A percentile compares a stretch with the other conserved stretches of the same genome.
phyloP scores from a whole-genome alignment of 2,113 vertebrate species.

The Myxocyprinus asiaticus region DNA sequence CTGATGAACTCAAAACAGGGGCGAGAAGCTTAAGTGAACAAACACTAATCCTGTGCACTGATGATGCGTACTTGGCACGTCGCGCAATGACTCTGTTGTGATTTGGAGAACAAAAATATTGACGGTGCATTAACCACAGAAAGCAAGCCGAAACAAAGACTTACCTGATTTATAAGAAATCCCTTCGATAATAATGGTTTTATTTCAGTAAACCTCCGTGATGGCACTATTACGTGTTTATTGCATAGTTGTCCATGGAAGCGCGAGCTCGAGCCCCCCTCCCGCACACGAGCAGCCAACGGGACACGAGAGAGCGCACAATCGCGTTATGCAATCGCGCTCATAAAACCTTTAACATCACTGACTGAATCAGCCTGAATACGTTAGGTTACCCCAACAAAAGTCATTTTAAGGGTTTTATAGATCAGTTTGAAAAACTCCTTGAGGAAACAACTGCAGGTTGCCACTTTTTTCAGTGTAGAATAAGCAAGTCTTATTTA shows the following conservation, averaged over 20 bases:
- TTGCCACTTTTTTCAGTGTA: no score
- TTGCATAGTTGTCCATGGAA: not conserved
- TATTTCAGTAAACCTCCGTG: constrained; percentile 17
- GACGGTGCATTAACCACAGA: not conserved
- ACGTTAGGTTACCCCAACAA: no score
- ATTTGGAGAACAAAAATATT: constrained; percentile 3
- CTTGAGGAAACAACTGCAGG: no score
- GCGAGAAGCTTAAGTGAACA: not conserved
- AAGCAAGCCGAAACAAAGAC: not conserved
- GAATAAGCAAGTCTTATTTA: no score
- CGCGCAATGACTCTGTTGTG: constrained; percentile 18
- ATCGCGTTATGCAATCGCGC: constrained; percentile 49
- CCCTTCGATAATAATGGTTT: not conserved
- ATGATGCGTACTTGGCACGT: constrained; percentile 9
- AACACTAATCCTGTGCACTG: constrained; percentile 20
- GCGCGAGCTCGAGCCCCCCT: constrained; percentile 24
- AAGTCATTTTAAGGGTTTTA: no score
- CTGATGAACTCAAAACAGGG: not conserved
- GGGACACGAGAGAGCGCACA: constrained; percentile 31
- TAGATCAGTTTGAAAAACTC: no score
- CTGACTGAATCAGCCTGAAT: no score
- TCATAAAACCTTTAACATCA: not conserved
- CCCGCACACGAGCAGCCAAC: constrained; percentile 23
- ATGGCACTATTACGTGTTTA: not conserved
- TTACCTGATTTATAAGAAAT: constrained; percentile 29